A percentile compares a stretch with the other conserved stretches of the same genome.
These are phyloP conservation scores for Chaetogeoica ovagalla DNA, from an alignment of 2,888 invertebrate genomes.

Conservation along the genomic window DNA sequence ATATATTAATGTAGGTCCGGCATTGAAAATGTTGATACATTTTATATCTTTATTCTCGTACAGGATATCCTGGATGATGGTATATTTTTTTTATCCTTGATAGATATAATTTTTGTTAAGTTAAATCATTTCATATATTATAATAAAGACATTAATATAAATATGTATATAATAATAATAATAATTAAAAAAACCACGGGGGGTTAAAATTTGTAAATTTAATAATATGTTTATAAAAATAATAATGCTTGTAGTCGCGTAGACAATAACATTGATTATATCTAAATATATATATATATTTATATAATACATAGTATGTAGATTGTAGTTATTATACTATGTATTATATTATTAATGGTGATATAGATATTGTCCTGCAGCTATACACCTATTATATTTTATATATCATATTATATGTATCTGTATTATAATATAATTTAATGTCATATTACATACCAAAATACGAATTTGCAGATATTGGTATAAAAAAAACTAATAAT, in stretches of 20 bases:
- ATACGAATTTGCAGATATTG: too few relatives aligned
- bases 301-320: too few relatives aligned
- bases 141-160: background rate
- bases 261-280: too few relatives aligned
- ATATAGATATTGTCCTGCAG: too few relatives aligned
- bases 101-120: conserved; percentile 4
- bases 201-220: background rate
- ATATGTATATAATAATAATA: conserved; percentile 8
- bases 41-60: conserved; percentile 25
- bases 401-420: too few relatives aligned
- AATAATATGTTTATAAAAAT: background rate
- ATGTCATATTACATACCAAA: too few relatives aligned
- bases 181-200: conserved; percentile 32
- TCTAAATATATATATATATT: too few relatives aligned
- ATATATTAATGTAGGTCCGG: conserved; percentile 14
- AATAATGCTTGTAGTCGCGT: background rate
- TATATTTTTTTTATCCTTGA: conserved; percentile 34
- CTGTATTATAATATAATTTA: too few relatives aligned
- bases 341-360: too few relatives aligned
- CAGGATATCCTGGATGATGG: conserved; percentile 43
- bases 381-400: too few relatives aligned
- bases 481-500: too few relatives aligned
- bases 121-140: background rate
- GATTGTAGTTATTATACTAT: too few relatives aligned
- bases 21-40: conserved; percentile 27